Evolutionary conservation across 2,113 vertebrate genomes (phyloP), one percentile per base, ranked within the genome.

Genomic region (Nibea albiflora): DNA sequence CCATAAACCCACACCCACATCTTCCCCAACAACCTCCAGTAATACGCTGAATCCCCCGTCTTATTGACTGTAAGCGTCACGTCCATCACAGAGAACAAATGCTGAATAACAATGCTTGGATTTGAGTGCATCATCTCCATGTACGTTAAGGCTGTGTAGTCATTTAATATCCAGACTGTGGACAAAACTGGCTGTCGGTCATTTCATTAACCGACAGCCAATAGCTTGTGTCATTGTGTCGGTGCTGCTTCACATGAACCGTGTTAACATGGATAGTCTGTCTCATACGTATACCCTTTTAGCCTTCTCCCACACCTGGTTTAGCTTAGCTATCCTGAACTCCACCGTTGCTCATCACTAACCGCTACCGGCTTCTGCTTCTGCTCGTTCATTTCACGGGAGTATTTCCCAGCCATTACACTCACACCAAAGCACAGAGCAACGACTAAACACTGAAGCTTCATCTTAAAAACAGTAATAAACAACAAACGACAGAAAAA

Each of bases 301-400:
- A 3, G 98, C 97, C 90, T 99, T 99, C 92, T 97, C 97, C 98
- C 98, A 99, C 42, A 98, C 86, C 91, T 99, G 97, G 91, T 96
- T 97, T 65, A 99, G 91, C 89, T 94, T 97, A 53, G 96, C 94
- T 73, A 98, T 95, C 24, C 98, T 96, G 89, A 99, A 98, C 86
- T 98, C 97, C 80, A 94, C 87, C 15, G 84, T 42, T 85, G 88
- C 22, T 78, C 92, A 12, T 84, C 95, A 17, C 52, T 35, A n/a
- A 47, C 4, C 75, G 26, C 93, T n/a, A n/a, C n/a, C n/a, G n/a
- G n/a, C n/a, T n/a, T 86, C 17, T 49, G 52, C 9, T 92, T 88
- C 0, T 91, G 92, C 73, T 98, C 96, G 39, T 99, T 98, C 54
- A 95, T 78, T 42, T 97, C 96, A 39, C 96, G 95, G 0, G 97